A percentile compares a stretch with the other conserved stretches of the same genome.
phyloP scores from a whole-genome alignment of 2,888 invertebrate species.

The Lamellibrachia columna region DNA sequence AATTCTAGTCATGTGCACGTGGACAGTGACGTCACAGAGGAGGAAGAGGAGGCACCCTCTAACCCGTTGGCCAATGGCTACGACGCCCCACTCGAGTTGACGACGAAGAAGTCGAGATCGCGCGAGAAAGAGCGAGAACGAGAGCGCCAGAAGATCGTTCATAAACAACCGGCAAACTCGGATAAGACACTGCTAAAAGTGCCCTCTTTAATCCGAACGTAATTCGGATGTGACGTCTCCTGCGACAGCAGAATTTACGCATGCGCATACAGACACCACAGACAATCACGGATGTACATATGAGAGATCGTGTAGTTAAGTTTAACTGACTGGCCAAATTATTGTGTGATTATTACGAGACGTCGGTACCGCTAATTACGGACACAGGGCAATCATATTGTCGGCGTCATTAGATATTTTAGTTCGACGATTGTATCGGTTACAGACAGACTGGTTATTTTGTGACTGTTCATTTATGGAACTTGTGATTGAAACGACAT shows the following conservation, averaged over 20 bases:
- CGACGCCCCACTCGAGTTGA: conserved; percentile 24
- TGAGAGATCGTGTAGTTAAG: neutral
- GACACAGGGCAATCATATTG: neutral
- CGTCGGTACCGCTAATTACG: neutral
- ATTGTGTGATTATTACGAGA: neutral
- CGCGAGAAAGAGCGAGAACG: conserved; percentile 19
- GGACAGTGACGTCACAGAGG: conserved; percentile 5
- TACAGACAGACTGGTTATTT: neutral
- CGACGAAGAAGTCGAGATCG: conserved; percentile 18
- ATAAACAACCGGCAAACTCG: neutral
- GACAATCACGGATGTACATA: neutral
- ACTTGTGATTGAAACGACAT: neutral
- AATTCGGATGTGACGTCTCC: neutral
- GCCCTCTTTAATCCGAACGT: neutral
- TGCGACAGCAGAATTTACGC: neutral
- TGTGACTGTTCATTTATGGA: neutral
- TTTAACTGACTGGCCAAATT: neutral
- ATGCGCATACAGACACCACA: neutral
- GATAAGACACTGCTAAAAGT: neutral
- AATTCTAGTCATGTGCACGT: conserved; percentile 4
- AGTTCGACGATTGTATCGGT: neutral
- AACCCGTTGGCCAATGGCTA: conserved; percentile 18
- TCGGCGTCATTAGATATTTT: neutral
- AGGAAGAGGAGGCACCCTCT: conserved; percentile 18
- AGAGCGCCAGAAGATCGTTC: conserved; percentile 3